A percentile compares a stretch with the other conserved stretches of the same genome.
Conservation (phyloP, 2,797 vertebrate species). For the Stomatorhinus walkeri region DNA sequence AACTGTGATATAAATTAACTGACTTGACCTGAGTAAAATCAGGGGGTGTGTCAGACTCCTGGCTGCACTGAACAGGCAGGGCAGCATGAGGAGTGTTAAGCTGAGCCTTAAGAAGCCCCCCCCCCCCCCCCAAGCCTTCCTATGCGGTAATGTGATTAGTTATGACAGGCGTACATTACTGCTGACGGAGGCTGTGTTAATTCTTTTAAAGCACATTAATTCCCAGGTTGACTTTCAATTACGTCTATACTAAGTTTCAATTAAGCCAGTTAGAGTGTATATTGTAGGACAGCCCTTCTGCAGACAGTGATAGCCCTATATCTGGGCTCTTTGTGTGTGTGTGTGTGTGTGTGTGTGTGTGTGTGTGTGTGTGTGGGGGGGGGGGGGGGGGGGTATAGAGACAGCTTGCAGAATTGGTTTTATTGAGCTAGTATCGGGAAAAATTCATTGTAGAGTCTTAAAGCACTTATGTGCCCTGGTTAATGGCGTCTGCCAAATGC, state of each 20-base stretch:
- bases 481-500: too few species aligned
- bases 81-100: background rate
- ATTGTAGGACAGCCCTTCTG: background rate
- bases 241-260: slow-evolving; percentile 28
- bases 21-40: background rate
- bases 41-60: background rate
- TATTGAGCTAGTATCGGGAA: too few species aligned
- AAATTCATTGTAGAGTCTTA: too few species aligned
- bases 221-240: slow-evolving; percentile 45
- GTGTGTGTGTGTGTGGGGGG: too few species aligned
- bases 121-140: background rate
- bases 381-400: background rate
- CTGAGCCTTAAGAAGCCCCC: background rate
- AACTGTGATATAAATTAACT: background rate
- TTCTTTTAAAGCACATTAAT: slow-evolving; percentile 46
- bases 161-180: slow-evolving; percentile 54
- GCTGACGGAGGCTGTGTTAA: slow-evolving; percentile 37
- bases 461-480: too few species aligned
- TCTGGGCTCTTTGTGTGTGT: background rate
- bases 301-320: background rate
- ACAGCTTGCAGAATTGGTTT: background rate
- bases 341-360: background rate
- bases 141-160: slow-evolving; percentile 36
- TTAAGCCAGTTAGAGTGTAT: slow-evolving; percentile 31
- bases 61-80: background rate